A percentile compares a stretch with the other conserved stretches of the same genome.
Evolutionary conservation across 2,797 vertebrate species (phyloP).

Genomic region (Tapirus indicus): DNA sequence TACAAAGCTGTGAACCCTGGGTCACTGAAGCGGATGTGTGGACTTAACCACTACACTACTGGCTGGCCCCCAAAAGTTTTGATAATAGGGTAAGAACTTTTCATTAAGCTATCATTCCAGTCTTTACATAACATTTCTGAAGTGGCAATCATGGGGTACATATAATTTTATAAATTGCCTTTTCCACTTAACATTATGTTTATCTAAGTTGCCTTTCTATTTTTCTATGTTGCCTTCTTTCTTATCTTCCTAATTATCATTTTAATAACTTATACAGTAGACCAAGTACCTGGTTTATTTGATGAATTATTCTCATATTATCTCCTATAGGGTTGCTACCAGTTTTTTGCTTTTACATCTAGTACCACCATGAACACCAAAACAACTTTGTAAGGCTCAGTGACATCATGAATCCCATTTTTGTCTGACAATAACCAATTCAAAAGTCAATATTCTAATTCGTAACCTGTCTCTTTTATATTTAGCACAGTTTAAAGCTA

Average conservation of each 20-base stretch:
- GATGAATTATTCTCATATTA: not conserved
- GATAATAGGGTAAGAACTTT: not conserved
- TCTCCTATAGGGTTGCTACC: not conserved
- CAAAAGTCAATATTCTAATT: conserved; percentile 36
- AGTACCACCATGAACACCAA: not conserved
- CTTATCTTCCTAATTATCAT: not conserved
- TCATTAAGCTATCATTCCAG: not conserved
- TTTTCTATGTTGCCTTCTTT: not conserved
- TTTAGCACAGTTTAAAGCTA: conserved; percentile 46
- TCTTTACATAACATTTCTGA: not conserved
- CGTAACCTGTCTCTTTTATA: not conserved
- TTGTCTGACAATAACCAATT: conserved; percentile 31
- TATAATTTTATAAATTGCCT: not conserved
- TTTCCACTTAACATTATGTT: not conserved
- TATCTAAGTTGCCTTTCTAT: not conserved
- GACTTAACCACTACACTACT: too few species aligned
- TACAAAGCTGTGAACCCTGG: too few species aligned
- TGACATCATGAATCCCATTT: not conserved
- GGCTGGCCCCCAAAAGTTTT: not conserved
- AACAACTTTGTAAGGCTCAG: not conserved
- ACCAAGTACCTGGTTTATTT: not conserved
- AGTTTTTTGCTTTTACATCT: not conserved
- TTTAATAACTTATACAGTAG: not conserved
- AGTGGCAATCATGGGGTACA: not conserved
- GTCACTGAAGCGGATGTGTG: too few species aligned